Evolutionary conservation across 2,888 invertebrate species (phyloP).

Genomic region (Carpatolechia fugitivella): DNA sequence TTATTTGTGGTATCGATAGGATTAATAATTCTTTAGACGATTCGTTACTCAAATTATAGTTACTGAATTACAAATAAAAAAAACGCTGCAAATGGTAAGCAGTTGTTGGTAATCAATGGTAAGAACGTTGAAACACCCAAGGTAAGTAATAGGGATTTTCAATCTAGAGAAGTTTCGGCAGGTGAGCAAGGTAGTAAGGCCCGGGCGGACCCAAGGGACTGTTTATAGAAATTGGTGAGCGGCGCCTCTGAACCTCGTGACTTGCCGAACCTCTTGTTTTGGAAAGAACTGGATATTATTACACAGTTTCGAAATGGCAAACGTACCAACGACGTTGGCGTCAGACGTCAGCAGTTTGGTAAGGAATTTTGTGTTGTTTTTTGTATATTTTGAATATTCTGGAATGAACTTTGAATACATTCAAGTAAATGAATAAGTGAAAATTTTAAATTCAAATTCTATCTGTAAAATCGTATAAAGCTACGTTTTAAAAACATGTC

Average conservation of each 20-base stretch:
- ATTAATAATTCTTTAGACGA: too few species aligned
- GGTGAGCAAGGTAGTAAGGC: slow-evolving; percentile 42
- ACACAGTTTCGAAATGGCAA: neutral
- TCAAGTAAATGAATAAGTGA: too few species aligned
- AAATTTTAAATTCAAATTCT: too few species aligned
- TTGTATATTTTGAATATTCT: too few species aligned
- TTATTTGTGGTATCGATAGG: too few species aligned
- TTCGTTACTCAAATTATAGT: too few species aligned
- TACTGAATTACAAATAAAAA: too few species aligned
- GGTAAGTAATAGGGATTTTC: slow-evolving; percentile 46
- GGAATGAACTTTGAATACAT: too few species aligned
- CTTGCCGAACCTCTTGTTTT: slow-evolving; percentile 39
- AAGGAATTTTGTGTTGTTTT: neutral
- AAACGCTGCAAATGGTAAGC: too few species aligned
- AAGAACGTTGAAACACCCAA: neutral
- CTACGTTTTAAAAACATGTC: too few species aligned
- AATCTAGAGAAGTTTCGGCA: slow-evolving; percentile 52
- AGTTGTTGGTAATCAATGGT: too few species aligned
- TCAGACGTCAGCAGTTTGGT: slow-evolving; percentile 1
- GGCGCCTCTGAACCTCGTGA: slow-evolving; percentile 47
- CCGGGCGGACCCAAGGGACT: slow-evolving; percentile 45
- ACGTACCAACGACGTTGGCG: neutral
- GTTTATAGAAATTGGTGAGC: slow-evolving; percentile 43
- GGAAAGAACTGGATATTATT: neutral
- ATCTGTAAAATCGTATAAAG: too few species aligned